These are phyloP conservation scores for Notodonta ziczac DNA, from an alignment of 2,888 invertebrate genomes.

Conservation along the genomic window DNA sequence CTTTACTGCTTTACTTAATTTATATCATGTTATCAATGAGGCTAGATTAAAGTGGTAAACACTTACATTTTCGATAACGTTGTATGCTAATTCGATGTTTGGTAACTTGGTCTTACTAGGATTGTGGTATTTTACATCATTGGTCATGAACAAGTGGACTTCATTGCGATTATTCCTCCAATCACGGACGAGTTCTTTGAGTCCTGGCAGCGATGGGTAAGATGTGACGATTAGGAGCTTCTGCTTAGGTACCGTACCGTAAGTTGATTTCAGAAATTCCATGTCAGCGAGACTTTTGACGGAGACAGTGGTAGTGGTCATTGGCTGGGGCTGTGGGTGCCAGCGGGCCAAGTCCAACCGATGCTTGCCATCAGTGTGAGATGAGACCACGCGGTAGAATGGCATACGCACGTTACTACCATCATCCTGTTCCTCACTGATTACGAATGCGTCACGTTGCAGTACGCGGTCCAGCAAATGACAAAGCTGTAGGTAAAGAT, in stretches of 20 bases:
- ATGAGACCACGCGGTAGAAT: conserved; percentile 20
- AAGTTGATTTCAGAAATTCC: conserved; percentile 13
- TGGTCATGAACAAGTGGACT: conserved; percentile 49
- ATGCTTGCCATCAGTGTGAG: conserved; percentile 14
- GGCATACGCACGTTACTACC: conserved; percentile 15
- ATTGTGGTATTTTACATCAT: conserved; percentile 41
- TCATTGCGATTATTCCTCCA: conserved; percentile 49
- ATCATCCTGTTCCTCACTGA: conserved; percentile 28
- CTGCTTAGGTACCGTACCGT: conserved; percentile 15
- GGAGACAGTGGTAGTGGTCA: conserved; percentile 29
- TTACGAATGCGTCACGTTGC: conserved; percentile 20
- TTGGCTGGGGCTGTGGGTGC: conserved; percentile 14
- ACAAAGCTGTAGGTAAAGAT: conserved; percentile 16
- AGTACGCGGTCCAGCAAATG: conserved; percentile 24
- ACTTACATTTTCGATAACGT: conserved; percentile 48
- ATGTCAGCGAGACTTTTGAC: conserved; percentile 18
- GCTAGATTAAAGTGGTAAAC: background rate
- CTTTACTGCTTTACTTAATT: too few relatives aligned
- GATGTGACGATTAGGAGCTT: conserved; percentile 27
- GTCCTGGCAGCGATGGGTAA: conserved; percentile 20
- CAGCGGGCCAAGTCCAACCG: conserved; percentile 29
- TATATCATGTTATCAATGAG: too few relatives aligned
- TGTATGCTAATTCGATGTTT: conserved; percentile 34
- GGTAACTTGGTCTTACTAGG: conserved; percentile 47
- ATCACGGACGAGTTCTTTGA: conserved; percentile 39